Percentiles rank a stretch among this genome's conserved stretches.
Evolutionary conservation across 2,113 vertebrate species (phyloP).

Genomic region (Xenopus tropicalis): UCB_Xtro_10.0 CM004445.2:114468501-114469000

Average conservation of each 20-base stretch:
- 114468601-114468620: conserved; percentile 64
- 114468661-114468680: conserved; percentile 63
- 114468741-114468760: conserved; percentile 70
- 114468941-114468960: too few species aligned
- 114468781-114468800: conserved; percentile 66
- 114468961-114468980: too few species aligned
- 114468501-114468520: too few species aligned
- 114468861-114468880: conserved; percentile 46
- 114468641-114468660: conserved; percentile 56
- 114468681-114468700: conserved; percentile 81
- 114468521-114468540: too few species aligned
- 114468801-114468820: conserved; percentile 69
- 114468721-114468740: conserved; percentile 70
- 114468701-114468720: conserved; percentile 59
- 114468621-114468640: conserved; percentile 24
- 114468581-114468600: conserved; percentile 51
- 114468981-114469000: too few species aligned
- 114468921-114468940: too few species aligned
- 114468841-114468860: conserved; percentile 72
- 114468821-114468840: conserved; percentile 73
- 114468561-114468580: conserved; percentile 62
- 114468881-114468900: conserved; percentile 15
- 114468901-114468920: conserved; percentile 28
- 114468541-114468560: conserved; percentile 18
- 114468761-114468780: conserved; percentile 75